Percentiles rank a stretch among this genome's conserved stretches.
phyloP scores from a whole-genome alignment of 1,140 invertebrate genomes.

The Physella acuta region DNA sequence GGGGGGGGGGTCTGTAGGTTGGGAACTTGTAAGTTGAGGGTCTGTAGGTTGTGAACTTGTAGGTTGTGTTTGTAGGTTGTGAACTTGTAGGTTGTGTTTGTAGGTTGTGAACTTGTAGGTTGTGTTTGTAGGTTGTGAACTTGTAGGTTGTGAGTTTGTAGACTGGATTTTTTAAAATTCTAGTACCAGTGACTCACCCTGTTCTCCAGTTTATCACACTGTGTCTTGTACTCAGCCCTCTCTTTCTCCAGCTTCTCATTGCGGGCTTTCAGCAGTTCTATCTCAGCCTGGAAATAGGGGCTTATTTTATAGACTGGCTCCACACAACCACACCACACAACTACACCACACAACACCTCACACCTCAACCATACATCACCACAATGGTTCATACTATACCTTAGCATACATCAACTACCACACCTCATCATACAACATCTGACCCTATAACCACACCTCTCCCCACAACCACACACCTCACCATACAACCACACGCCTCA shows the following conservation, averaged over 20 bases:
- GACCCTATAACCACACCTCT: background rate
- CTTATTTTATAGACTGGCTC: background rate
- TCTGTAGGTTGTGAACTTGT: too few relatives aligned
- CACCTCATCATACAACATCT: background rate
- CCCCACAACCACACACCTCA: background rate
- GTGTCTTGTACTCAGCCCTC: slow-evolving; percentile 78
- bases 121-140: too few relatives aligned
- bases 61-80: too few relatives aligned
- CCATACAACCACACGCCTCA: background rate
- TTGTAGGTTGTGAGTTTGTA: too few relatives aligned
- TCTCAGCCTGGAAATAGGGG: slow-evolving; percentile 71
- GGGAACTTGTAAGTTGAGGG: too few relatives aligned
- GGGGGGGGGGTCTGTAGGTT: too few relatives aligned
- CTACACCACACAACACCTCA: slow-evolving; percentile 32
- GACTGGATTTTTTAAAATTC: too few relatives aligned
- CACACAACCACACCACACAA: background rate
- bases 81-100: too few relatives aligned
- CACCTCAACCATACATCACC: too few relatives aligned
- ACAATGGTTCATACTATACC: too few relatives aligned
- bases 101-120: too few relatives aligned
- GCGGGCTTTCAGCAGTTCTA: slow-evolving; percentile 78
- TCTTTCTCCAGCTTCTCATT: slow-evolving; percentile 85
- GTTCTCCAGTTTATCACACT: slow-evolving; percentile 84
- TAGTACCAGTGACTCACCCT: slow-evolving; percentile 73
- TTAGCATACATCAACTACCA: too few relatives aligned